Percentiles rank a stretch among this genome's conserved stretches.
Evolutionary conservation across 2,888 invertebrate species (phyloP).

Genomic region (Andrena camellia): DNA sequence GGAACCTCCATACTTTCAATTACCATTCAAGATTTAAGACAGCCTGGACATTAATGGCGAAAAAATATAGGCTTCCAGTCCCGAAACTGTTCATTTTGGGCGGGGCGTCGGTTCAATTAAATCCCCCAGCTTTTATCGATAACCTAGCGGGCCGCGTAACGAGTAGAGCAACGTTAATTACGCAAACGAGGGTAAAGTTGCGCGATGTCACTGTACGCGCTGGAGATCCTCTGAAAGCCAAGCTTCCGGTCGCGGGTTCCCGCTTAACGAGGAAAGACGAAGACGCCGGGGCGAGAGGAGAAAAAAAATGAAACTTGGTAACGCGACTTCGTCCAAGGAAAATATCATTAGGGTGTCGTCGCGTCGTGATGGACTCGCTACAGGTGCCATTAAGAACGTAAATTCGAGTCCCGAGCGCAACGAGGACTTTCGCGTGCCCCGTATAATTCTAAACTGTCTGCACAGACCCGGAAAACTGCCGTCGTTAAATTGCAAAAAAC

Average conservation of each 20-base stretch:
- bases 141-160: constrained; percentile 16
- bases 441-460: constrained; percentile 4
- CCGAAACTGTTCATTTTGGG: constrained; percentile 6
- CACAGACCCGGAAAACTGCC: constrained; percentile 3
- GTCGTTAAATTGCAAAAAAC: too few relatives aligned
- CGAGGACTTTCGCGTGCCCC: background rate
- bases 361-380: background rate
- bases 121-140: constrained; percentile 30
- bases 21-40: too few relatives aligned
- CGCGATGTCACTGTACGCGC: background rate
- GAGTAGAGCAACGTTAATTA: constrained; percentile 44
- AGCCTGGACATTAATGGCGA: too few relatives aligned
- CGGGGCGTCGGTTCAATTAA: constrained; percentile 20
- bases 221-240: constrained; percentile 16
- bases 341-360: constrained; percentile 27
- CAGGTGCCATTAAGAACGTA: background rate
- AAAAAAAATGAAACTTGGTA: constrained; percentile 37
- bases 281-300: background rate
- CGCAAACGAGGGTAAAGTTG: constrained; percentile 45
- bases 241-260: constrained; percentile 50
- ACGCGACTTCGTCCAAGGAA: background rate
- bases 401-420: background rate
- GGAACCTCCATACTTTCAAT: too few relatives aligned
- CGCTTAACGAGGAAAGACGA: constrained; percentile 26
- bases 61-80: background rate